Base-by-base conservation (phyloP, 2,113 vertebrate species). In the Orientallactaga bullata region DNA sequence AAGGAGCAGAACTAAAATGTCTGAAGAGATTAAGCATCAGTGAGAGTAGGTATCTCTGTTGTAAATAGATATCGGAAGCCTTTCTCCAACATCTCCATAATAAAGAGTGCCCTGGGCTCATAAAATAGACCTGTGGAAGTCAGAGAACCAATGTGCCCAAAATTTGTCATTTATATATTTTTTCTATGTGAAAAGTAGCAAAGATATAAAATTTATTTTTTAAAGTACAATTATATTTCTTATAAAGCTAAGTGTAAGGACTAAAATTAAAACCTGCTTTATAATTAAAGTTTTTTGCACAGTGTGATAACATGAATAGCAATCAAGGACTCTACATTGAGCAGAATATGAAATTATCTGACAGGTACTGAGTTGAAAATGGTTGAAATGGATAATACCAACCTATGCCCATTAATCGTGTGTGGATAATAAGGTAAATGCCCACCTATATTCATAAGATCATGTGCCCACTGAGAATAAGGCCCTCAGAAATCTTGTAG, bases 401-500 rank as follows among this genome's bases (percentile, higher is more conserved):
- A 79, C 9, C 61, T 58, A n/a, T 2, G 23, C 28, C 9, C 73
- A 24, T 85, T 79, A 84, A 9, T 83, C 26, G 8, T 37, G 26
- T 47, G 7, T 63, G 73, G 32, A 82, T n/a, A 13, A 69, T 71
- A 39, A 78, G 42, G 85, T 69, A 88, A 72, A 60, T 72, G 60
- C 80, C 42, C 28, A 86, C 2, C 30, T 73, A 16, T 8, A 73
- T 42, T 73, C 12, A 35, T 58, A 85, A 20, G 61, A 81, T 84
- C 71, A 39, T 0, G 0, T 61, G 58, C 10, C 28, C 5, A 85
- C 5, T 84, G 26, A 85, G 23, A 30, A n/a, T 68, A 83, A 89
- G 35, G 10, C 66, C 32, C 69, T 84, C 55, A 89, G 71, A 12
- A 58, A 68, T 90, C 77, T 90, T 94, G 71, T 30, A 80, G 84